Evolutionary conservation across 2,113 vertebrate genomes (phyloP), one percentile per base, ranked within the genome.

Genomic region (Charadrius vociferus): DNA sequence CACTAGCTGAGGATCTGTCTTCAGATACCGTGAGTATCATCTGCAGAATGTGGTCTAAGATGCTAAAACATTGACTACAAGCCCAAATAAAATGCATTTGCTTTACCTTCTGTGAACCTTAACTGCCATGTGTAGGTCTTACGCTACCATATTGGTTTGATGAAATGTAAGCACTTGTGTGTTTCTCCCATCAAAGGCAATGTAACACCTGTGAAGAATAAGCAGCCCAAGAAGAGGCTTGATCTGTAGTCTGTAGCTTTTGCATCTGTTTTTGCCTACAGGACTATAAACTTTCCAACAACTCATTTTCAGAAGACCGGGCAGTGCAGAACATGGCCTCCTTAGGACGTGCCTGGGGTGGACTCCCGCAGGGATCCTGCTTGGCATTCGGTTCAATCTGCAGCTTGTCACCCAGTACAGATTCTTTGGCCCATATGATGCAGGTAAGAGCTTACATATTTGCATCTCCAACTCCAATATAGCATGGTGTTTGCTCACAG

Each of bases 151-250:
- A 3, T 13, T 49, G 72, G 41, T 75, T 62, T 72, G 34, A 41
- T 14, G 36, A 56, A 79, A 45, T 20, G 5, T 32, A 41, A 58
- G 32, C 29, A 6, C 23, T 50, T 0, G 1, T 1, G 0, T 50
- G 41, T 71, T 81, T 32, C 36, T 81, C 30, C 45, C 6, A 12
- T 34, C 26, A 52, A n/a, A 91, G 43, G 23, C 43, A 68, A 43
- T 3, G 36, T 41, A 81, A 79, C 41, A 18, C 36, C 11, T 30
- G 49, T 39, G 61, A 68, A 55, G 34, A 58, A 29, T 49, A 79
- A 79, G n/a, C 32, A 32, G 17, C 49, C 30, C 17, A 26, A 39
- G 49, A 36, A 37, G 39, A 53, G 29, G 37, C 32, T 83, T 59
- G 45, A 59, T 39, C 18, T 62, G 21, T 39, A 58, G 24, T 8